A percentile compares a stretch with the other conserved stretches of the same genome.
Conservation (phyloP, 2,888 invertebrate genomes). For the Lasioglossum morio region DNA sequence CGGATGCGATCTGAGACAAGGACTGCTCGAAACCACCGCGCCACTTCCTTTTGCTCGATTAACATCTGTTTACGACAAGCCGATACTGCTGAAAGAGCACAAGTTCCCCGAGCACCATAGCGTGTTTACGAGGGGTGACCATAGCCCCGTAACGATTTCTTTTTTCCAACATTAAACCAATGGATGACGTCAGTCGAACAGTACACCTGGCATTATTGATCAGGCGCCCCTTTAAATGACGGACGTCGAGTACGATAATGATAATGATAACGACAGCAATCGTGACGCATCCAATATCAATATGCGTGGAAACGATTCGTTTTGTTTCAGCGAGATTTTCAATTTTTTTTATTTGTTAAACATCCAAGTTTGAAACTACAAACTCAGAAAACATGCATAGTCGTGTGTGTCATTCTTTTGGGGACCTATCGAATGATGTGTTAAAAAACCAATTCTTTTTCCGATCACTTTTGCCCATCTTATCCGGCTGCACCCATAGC, state of each 20-base stretch:
- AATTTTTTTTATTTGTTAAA: not conserved
- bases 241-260: not conserved
- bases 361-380: too few species aligned
- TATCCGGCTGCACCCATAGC: too few species aligned
- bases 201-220: constrained; percentile 61
- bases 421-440: too few species aligned
- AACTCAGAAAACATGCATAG: not conserved
- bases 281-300: constrained; percentile 14
- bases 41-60: constrained; percentile 35
- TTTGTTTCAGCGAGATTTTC: not conserved
- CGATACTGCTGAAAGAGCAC: constrained; percentile 29
- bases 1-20: constrained; percentile 1
- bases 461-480: not conserved
- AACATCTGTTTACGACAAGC: constrained; percentile 48
- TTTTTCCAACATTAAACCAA: constrained; percentile 61
- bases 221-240: constrained; percentile 43
- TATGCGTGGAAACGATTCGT: not conserved
- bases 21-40: not conserved
- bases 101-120: constrained; percentile 41
- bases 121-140: constrained; percentile 61
- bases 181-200: constrained; percentile 63
- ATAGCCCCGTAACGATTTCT: constrained; percentile 67
- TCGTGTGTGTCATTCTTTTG: too few species aligned
- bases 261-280: constrained; percentile 1
- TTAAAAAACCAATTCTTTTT: too few species aligned